Evolutionary conservation across 2,113 vertebrate species (phyloP).

Genomic region (Nothocercus nigrocapillus): DNA sequence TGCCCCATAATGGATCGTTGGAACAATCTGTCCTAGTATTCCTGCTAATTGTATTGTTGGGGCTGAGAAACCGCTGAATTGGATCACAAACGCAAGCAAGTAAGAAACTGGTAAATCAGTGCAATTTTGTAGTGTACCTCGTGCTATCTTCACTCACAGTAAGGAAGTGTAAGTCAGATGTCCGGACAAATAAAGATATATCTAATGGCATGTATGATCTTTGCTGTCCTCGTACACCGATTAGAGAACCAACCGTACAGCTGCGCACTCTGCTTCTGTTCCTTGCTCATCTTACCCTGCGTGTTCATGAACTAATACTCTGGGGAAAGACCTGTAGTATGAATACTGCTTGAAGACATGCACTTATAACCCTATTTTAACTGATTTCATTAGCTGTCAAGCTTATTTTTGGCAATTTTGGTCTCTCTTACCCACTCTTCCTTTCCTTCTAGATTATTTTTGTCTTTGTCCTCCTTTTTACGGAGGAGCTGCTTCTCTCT

Average conservation of each 20-base stretch:
- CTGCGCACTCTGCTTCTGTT: not conserved
- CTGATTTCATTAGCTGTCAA: constrained; percentile 37
- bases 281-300: not conserved
- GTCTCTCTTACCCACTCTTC: constrained; percentile 43
- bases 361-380: constrained; percentile 59
- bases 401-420: constrained; percentile 56
- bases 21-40: not conserved
- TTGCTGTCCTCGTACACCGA: not conserved
- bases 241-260: not conserved
- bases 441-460: constrained; percentile 59
- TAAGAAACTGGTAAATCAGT: not conserved
- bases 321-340: not conserved
- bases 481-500: constrained; percentile 36
- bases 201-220: not conserved
- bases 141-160: not conserved
- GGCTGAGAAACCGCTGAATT: not conserved
- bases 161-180: not conserved
- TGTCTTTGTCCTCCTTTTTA: constrained; percentile 62
- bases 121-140: not conserved
- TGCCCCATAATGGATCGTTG: not conserved
- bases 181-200: not conserved
- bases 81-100: not conserved
- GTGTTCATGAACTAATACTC: not conserved
- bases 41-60: not conserved
- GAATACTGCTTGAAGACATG: not conserved